These are phyloP conservation scores for Drosophila insularis DNA, from an alignment of 1,140 invertebrate species.

Conservation along the genomic window DNA sequence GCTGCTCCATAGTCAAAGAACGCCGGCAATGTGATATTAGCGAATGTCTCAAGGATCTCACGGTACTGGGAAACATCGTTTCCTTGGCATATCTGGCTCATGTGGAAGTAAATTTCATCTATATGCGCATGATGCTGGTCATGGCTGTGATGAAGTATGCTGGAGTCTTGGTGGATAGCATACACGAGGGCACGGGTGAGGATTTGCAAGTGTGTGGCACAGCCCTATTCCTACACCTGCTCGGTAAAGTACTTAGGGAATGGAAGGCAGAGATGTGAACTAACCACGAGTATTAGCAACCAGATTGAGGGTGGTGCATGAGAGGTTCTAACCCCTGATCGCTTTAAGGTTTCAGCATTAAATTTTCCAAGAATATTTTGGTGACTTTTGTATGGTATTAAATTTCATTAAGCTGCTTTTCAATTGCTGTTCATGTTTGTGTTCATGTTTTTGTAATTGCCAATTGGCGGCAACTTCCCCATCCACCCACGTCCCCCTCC, in stretches of 20 bases:
- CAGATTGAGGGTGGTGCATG: neutral
- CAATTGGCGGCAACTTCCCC: slow-evolving; percentile 7
- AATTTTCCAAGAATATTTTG: slow-evolving; percentile 54
- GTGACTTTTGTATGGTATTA: slow-evolving; percentile 42
- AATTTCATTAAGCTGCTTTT: slow-evolving; percentile 60
- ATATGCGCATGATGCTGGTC: slow-evolving; percentile 54
- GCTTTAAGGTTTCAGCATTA: slow-evolving; percentile 55
- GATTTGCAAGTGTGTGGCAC: slow-evolving; percentile 58
- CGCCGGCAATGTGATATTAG: slow-evolving; percentile 40
- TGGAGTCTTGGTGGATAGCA: slow-evolving; percentile 47
- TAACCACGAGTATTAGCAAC: neutral
- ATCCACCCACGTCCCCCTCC: neutral
- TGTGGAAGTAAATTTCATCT: slow-evolving; percentile 49
- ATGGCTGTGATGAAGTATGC: slow-evolving; percentile 52
- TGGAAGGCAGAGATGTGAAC: neutral
- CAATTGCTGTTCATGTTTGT: slow-evolving; percentile 74
- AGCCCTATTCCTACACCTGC: slow-evolving; percentile 48
- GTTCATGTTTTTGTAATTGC: slow-evolving; percentile 77
- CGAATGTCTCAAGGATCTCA: slow-evolving; percentile 58
- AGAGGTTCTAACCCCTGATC: slow-evolving; percentile 18
- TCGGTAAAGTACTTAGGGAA: slow-evolving; percentile 21
- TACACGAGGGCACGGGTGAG: slow-evolving; percentile 48
- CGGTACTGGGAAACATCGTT: slow-evolving; percentile 62
- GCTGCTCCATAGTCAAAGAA: slow-evolving; percentile 29
- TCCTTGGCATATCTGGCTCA: slow-evolving; percentile 57